Evolutionary conservation across 2,113 vertebrate species (phyloP).

Genomic region (Mesitornis unicolor): DNA sequence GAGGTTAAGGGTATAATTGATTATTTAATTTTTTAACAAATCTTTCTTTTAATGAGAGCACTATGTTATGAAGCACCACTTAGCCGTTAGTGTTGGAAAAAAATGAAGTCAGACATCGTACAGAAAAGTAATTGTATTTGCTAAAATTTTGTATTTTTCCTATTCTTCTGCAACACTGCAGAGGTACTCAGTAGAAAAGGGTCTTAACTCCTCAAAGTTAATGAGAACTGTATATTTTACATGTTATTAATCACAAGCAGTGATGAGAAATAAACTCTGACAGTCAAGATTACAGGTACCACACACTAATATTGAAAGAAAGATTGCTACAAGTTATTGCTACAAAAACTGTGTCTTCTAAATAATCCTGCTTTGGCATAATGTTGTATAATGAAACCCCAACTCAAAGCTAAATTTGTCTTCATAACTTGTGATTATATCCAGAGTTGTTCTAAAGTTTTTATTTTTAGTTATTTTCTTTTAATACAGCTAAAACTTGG

Average conservation of each 20-base stretch:
- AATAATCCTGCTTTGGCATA: not conserved
- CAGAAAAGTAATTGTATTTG: not conserved
- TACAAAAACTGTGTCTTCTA: not conserved
- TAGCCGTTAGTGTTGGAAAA: not conserved
- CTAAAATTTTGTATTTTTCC: not conserved
- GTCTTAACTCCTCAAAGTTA: not conserved
- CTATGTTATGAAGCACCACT: not conserved
- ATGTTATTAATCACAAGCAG: not conserved
- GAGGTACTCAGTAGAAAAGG: not conserved
- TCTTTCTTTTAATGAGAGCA: not conserved
- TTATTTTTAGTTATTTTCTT: not conserved
- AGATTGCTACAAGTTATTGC: not conserved
- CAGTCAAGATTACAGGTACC: not conserved
- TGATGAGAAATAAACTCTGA: not conserved
- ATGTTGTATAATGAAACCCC: not conserved
- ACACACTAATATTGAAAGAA: not conserved
- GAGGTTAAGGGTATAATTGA: not conserved
- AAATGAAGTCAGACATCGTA: not conserved
- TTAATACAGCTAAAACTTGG: not conserved
- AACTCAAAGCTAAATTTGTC: not conserved
- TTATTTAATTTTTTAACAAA: not conserved
- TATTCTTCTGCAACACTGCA: not conserved
- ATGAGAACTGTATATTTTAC: not conserved
- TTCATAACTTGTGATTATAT: not conserved
- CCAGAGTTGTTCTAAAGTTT: not conserved